Evolutionary conservation across 2,113 vertebrate species (phyloP).

Genomic region (Eubucco bourcierii): DNA sequence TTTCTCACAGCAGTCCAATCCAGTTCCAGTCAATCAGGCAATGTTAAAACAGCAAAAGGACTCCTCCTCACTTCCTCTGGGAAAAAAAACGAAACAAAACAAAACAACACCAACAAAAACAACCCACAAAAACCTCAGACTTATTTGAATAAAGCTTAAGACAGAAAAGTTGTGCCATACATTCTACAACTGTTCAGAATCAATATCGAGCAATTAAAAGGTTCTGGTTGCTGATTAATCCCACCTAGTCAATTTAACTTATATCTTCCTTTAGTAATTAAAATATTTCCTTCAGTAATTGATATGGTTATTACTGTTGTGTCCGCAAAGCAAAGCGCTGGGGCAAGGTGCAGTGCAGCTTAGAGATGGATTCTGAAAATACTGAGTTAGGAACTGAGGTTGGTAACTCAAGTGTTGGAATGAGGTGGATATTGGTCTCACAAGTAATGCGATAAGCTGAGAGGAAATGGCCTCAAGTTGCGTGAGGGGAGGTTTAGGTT

Average conservation of each 20-base stretch:
- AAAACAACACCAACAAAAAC: no score
- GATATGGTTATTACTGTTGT: not conserved
- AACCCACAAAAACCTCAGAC: no score
- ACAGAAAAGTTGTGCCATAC: not conserved
- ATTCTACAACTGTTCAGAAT: not conserved
- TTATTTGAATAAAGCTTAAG: not conserved
- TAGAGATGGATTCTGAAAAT: not conserved
- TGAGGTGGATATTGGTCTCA: no score
- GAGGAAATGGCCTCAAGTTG: no score
- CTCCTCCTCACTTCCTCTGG: fast-evolving
- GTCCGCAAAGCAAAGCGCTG: not conserved
- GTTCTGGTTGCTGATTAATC: not conserved
- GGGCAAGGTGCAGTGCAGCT: no score
- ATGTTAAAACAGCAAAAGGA: not conserved
- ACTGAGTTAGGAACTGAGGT: not conserved
- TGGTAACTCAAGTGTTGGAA: no score
- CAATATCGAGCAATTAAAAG: not conserved
- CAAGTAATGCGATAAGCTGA: no score
- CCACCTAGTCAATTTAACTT: not conserved
- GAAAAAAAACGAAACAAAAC: not conserved
- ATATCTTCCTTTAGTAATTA: not conserved
- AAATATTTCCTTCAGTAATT: not conserved
- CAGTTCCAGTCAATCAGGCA: not conserved
- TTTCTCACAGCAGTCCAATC: not conserved
- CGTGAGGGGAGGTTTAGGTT: no score